Base-by-base conservation (phyloP, 2,888 invertebrate genomes). In the Thecocarcelia acutangulata region DNA sequence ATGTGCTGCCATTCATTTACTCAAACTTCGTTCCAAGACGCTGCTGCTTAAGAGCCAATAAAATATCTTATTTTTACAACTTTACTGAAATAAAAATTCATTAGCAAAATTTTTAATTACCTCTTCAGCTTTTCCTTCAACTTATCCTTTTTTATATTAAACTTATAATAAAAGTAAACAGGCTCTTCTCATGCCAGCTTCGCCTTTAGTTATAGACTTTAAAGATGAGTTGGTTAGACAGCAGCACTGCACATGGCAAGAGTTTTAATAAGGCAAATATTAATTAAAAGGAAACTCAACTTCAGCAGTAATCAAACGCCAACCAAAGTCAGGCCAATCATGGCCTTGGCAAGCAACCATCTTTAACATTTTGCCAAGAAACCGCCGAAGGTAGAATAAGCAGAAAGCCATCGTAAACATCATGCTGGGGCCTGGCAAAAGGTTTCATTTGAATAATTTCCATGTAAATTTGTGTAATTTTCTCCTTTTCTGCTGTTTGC, bases 281-380 rank as follows among this genome's bases (percentile, higher is more conserved):
- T 84, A 84, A 84, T 84, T 84, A 84, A 83, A 83, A 83, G 79
- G 80, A 83, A 80, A 74, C 70, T 78, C 69, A 61, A 70, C 72
- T 73, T 19, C 58, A 73, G 33, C 63, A 61, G 66, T 56, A 66
- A 79, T 70, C 75, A 70, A 70, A 72, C 28, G 19, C 11, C 40
- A 59, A 24, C 64, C 77, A 40, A n/a, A 46, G 19, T 4, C 58
- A 73, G 48, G 61, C 17, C 61, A 72, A 48, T 40, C 21, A 73
- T 15, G 21, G n/a, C 52, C 56, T 24, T 56, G 64, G 56, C 56
- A 64, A 58, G 46, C 56, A n/a, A n/a, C n/a, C n/a, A 64, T 64
- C 56, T 56, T 74, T 64, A 64, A 37, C 46, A 48, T 37, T 64
- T 15, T 5, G 9, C 5, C 1, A 17, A 50, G 5, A 12, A 40